Evolutionary conservation across 2,797 vertebrate species (phyloP).

Genomic region (Orientallactaga sibirica): DNA sequence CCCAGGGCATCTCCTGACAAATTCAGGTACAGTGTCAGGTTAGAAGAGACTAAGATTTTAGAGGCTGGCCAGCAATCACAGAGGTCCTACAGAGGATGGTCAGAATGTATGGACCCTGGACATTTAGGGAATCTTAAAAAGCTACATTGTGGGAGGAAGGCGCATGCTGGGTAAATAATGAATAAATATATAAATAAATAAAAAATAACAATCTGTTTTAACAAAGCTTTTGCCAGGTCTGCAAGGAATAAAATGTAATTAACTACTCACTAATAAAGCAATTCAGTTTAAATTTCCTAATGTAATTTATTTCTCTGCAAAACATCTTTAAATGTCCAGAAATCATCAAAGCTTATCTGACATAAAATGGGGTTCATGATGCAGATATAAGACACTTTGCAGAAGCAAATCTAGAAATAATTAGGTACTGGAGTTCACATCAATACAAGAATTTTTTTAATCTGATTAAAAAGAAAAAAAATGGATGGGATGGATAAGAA

Average conservation of each 20-base stretch:
- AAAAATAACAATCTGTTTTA: neutral
- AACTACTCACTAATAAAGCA: slow-evolving; percentile 18
- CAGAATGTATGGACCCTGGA: neutral
- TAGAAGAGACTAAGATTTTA: neutral
- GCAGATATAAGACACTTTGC: neutral
- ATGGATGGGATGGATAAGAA: neutral
- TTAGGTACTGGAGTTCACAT: no score
- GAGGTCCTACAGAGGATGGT: neutral
- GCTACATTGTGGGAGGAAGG: neutral
- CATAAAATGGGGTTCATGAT: neutral
- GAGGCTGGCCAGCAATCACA: neutral
- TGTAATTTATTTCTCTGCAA: neutral
- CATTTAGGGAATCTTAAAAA: neutral
- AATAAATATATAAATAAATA: neutral
- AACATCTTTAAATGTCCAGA: neutral
- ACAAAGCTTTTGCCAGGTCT: slow-evolving; percentile 12
- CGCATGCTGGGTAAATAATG: neutral
- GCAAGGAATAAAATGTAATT: slow-evolving; percentile 6
- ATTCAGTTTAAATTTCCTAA: neutral
- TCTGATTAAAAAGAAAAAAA: neutral
- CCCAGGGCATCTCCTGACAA: neutral
- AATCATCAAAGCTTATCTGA: slow-evolving; percentile 39
- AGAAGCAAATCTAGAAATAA: slow-evolving; percentile 9
- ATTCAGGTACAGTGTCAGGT: neutral
- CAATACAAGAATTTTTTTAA: neutral